Percentiles rank a stretch among this genome's conserved stretches.
phyloP scores from a whole-genome alignment of 1,140 invertebrate species.

The Hyles vespertilio region DNA sequence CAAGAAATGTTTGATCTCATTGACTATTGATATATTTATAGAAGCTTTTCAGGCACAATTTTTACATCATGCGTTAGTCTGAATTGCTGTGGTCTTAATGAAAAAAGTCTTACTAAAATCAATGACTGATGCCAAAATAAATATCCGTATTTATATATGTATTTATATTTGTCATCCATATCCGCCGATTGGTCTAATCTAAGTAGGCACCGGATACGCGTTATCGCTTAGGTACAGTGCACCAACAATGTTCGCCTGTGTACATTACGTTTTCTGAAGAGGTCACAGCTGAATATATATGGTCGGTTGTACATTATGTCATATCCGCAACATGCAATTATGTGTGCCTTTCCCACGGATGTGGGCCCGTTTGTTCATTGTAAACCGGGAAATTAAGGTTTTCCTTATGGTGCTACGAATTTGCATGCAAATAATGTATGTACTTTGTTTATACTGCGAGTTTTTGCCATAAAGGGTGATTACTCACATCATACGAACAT shows the following conservation, averaged over 20 bases:
- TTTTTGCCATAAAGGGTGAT: no score
- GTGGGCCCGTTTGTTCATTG: slow-evolving; percentile 16
- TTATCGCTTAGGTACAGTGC: slow-evolving; percentile 33
- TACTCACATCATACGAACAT: no score
- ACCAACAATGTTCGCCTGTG: slow-evolving; percentile 13
- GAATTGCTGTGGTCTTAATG: no score
- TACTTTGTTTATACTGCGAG: no score
- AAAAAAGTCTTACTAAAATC: no score
- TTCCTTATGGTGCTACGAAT: no score
- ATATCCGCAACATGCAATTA: slow-evolving; percentile 51
- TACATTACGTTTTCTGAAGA: slow-evolving; percentile 5
- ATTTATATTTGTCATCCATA: slow-evolving; percentile 19
- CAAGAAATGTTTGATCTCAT: no score
- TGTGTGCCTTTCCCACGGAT: slow-evolving; percentile 63
- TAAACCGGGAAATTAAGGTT: slow-evolving; percentile 7
- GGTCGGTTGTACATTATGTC: slow-evolving; percentile 36
- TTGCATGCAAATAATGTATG: neutral
- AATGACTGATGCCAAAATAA: no score
- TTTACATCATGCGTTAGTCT: no score
- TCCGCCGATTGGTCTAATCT: slow-evolving; percentile 50
- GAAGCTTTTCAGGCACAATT: no score
- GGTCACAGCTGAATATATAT: slow-evolving; percentile 13
- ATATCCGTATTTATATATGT: neutral
- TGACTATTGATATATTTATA: no score
- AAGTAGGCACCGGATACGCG: slow-evolving; percentile 48